Percentiles rank a stretch among this genome's conserved stretches.
These are phyloP conservation scores for Ceratoteleas bidentatus DNA, from an alignment of 1,140 invertebrate species.

Conservation along the genomic window DNA sequence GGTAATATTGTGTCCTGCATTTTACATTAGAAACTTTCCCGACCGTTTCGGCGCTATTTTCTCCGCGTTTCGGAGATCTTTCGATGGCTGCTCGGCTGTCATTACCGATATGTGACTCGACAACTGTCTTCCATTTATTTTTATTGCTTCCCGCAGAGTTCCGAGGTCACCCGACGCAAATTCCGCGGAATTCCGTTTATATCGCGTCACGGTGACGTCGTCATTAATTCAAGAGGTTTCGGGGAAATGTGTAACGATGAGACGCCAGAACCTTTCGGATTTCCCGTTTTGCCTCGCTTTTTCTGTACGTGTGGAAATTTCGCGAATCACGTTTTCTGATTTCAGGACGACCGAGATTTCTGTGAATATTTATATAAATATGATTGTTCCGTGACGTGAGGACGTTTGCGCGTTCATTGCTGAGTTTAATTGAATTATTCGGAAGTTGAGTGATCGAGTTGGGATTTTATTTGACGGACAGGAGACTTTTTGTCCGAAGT, in stretches of 20 bases:
- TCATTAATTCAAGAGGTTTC: conserved; percentile 35
- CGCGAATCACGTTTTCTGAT: no score
- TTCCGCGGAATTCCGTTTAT: conserved; percentile 34
- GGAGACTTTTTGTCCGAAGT: no score
- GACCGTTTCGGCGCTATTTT: conserved; percentile 59
- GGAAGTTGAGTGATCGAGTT: no score
- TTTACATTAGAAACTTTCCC: conserved; percentile 76
- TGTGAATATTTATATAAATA: no score
- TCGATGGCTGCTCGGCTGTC: conserved; percentile 42
- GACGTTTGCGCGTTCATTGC: no score
- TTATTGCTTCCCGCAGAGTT: conserved; percentile 48
- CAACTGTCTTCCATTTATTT: conserved; percentile 61
- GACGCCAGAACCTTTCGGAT: not conserved
- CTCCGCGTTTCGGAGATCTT: conserved; percentile 41
- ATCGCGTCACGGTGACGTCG: conserved; percentile 22
- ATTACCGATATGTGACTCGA: conserved; percentile 56
- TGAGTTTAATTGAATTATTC: no score
- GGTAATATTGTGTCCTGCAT: conserved; percentile 75
- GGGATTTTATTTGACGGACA: no score
- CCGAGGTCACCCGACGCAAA: conserved; percentile 26
- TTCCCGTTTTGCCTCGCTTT: not conserved
- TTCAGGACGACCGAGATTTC: no score
- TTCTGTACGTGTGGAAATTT: not conserved
- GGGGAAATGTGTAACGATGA: not conserved
- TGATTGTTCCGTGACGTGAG: no score